Conservation (phyloP, 2,888 invertebrate genomes). For the Limnephilus auricula region DNA sequence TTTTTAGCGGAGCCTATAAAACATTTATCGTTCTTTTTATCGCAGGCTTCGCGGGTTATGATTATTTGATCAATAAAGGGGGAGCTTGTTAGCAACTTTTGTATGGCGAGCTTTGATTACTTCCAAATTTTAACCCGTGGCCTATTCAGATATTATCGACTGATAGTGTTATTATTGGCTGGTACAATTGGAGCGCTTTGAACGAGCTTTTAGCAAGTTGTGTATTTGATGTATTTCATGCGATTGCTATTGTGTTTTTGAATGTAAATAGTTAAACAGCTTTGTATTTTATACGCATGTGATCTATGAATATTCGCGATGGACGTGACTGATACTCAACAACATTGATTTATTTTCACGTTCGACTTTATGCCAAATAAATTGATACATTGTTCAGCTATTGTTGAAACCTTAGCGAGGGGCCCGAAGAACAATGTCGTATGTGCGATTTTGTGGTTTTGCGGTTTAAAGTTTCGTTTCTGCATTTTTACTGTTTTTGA, state of each 20-base stretch:
- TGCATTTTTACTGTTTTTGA: too few species aligned
- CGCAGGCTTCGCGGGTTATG: constrained; percentile 22
- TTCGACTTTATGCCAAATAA: neutral
- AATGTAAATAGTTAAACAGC: neutral
- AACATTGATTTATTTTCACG: neutral
- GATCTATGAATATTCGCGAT: neutral
- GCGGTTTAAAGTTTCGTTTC: too few species aligned
- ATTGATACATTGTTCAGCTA: neutral
- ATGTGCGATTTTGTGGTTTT: too few species aligned
- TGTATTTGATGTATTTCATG: neutral
- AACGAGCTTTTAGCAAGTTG: neutral
- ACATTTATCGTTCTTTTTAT: constrained; percentile 32
- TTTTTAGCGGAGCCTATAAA: constrained; percentile 31
- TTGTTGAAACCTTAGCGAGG: too few species aligned
- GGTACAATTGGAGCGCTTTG: neutral
- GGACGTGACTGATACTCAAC: neutral
- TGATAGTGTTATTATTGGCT: neutral
- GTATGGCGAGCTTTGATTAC: neutral
- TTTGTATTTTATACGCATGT: neutral
- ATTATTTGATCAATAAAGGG: constrained; percentile 37
- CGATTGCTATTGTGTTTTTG: neutral
- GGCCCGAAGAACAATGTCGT: too few species aligned
- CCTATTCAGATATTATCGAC: neutral
- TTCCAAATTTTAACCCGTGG: neutral
- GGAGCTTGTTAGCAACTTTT: constrained; percentile 23